phyloP scores from a whole-genome alignment of 2,797 vertebrate genomes.

The Gallinago nigripennis region DNA sequence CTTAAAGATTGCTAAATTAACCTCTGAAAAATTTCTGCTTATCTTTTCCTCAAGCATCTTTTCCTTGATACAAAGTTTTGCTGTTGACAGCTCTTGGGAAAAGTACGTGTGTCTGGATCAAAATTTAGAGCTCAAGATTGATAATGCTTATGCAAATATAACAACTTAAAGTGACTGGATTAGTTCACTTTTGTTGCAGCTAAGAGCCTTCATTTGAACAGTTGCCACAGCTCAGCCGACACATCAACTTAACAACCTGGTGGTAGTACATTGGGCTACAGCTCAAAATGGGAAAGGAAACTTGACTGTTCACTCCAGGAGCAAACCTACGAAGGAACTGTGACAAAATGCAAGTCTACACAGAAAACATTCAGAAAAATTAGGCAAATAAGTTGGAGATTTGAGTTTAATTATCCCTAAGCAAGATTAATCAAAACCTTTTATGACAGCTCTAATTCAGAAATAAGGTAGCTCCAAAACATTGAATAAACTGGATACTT shows the following conservation, averaged over 20 bases:
- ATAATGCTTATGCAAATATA: neutral
- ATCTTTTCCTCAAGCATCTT: constrained; percentile 1
- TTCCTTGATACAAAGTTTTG: neutral
- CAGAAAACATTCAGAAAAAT: constrained; percentile 35
- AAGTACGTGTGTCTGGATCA: neutral
- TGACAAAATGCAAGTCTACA: constrained; percentile 27
- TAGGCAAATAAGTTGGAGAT: constrained; percentile 30
- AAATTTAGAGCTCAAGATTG: neutral
- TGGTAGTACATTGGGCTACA: neutral
- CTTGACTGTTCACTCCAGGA: neutral
- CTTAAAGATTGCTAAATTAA: neutral
- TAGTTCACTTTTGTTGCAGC: neutral
- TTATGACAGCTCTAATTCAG: neutral
- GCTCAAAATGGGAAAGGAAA: constrained; percentile 14
- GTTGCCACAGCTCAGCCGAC: neutral
- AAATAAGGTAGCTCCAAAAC: neutral
- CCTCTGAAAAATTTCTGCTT: neutral
- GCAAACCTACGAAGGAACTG: neutral
- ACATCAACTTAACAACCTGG: neutral
- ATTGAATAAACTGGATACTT: neutral
- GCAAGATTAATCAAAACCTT: constrained; percentile 14
- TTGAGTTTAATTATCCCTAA: constrained; percentile 11
- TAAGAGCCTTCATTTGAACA: neutral
- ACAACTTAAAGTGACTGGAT: neutral
- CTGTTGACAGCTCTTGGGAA: neutral